Conservation (phyloP, 2,113 vertebrate genomes). For the Neolamprologus sp. region DNA sequence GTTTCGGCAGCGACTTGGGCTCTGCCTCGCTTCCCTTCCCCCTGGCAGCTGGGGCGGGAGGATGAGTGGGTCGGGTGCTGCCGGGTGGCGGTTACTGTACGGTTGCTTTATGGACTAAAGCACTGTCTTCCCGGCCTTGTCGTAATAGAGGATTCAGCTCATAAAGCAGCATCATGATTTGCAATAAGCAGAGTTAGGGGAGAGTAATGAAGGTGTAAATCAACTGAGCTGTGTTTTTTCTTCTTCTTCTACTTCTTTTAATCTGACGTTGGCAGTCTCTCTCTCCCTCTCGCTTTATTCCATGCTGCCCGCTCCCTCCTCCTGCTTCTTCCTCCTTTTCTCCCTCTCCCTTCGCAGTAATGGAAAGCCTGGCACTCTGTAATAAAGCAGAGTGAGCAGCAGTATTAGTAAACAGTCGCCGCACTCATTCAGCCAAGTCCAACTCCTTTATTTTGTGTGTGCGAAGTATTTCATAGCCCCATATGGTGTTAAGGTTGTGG, state of each 20-base stretch:
- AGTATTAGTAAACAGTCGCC: slow-evolving; percentile 58
- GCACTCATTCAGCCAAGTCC: slow-evolving; percentile 51
- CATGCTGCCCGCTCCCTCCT: not conserved
- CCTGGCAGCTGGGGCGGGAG: not conserved
- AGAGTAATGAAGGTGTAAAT: slow-evolving; percentile 68
- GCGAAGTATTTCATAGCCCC: slow-evolving; percentile 9
- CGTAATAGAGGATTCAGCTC: slow-evolving; percentile 57
- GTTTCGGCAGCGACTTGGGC: not conserved
- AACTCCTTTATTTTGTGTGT: slow-evolving; percentile 30
- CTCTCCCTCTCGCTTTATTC: not conserved
- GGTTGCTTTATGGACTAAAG: slow-evolving; percentile 55
- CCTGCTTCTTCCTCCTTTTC: not conserved
- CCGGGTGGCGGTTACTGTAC: slow-evolving; percentile 46
- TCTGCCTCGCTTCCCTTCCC: not conserved
- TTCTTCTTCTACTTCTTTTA: slow-evolving; percentile 29
- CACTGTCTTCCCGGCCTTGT: slow-evolving; percentile 45
- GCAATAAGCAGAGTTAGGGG: slow-evolving; percentile 59
- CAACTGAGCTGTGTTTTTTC: slow-evolving; percentile 29
- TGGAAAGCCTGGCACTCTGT: slow-evolving; percentile 45
- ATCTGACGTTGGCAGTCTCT: slow-evolving; percentile 26
- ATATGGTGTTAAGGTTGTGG: not conserved
- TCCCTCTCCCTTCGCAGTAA: slow-evolving; percentile 17
- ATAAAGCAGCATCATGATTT: slow-evolving; percentile 64
- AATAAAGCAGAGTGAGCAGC: slow-evolving; percentile 53
- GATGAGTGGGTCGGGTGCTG: slow-evolving; percentile 16